Percentiles rank a stretch among this genome's conserved stretches.
These are phyloP conservation scores for Hypanus sabinus DNA, from an alignment of 2,113 vertebrate species.

Conservation along the genomic window DNA sequence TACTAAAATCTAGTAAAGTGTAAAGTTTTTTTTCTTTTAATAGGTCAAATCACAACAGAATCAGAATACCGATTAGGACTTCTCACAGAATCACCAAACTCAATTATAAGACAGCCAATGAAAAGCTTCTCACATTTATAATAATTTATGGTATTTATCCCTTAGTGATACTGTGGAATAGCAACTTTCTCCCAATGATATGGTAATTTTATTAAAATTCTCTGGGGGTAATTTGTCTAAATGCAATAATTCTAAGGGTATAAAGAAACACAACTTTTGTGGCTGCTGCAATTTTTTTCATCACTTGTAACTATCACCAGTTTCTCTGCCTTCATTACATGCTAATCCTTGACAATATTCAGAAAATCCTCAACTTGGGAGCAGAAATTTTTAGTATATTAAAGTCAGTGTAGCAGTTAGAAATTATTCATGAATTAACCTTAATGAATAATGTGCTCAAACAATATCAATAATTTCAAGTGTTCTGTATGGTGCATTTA, in stretches of 20 bases:
- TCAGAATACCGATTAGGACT: background rate
- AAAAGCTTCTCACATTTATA: background rate
- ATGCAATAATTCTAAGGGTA: constrained; percentile 9
- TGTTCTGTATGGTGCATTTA: background rate
- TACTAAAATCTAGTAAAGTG: background rate
- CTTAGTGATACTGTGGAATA: background rate
- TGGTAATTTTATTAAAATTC: background rate
- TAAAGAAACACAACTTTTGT: constrained; percentile 5
- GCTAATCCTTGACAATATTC: background rate
- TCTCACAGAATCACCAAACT: background rate
- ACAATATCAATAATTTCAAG: constrained; percentile 31
- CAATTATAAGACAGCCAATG: background rate
- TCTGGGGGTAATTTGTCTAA: background rate
- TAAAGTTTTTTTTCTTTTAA: background rate
- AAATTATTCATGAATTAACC: constrained; percentile 30
- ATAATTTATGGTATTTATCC: background rate
- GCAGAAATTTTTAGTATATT: background rate
- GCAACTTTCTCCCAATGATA: background rate
- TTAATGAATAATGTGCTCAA: background rate
- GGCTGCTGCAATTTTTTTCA: background rate
- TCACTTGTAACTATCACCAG: background rate
- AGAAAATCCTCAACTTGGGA: constrained; percentile 15
- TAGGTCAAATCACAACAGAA: background rate
- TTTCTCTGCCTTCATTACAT: background rate
- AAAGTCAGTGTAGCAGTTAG: background rate